Evolutionary conservation across 2,888 invertebrate species (phyloP), one percentile per base, ranked within the genome.

Genomic region (Aplocera efformata): DNA sequence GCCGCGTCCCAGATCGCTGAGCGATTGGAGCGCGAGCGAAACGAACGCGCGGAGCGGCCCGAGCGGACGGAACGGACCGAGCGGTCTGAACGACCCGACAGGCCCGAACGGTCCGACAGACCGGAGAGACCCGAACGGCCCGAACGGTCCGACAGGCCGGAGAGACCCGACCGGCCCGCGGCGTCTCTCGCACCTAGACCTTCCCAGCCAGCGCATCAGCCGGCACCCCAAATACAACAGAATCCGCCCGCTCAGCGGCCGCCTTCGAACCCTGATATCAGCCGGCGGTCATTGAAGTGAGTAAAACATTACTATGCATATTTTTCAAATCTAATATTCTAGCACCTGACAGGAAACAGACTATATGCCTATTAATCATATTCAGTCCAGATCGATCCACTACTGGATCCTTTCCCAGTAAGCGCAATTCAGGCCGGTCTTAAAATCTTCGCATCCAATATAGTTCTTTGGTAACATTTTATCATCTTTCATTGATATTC

Each of bases 241-340:
- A 79, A 58, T 45, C 67, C 53, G 50, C 67, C 60, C 48, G 54
- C 79, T 62, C 80, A 77, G 55, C 76, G 80, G 65, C 78, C 85
- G 60, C 81, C 85, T 54, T 82, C 88, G 64, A 91, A 90, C 70
- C 90, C 91, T 58, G 94, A 94, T 72, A 91, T 95, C 65, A 90
- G 92, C 78, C 91, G 91, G 77, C 90, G 93, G 78, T 92, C 94
- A 60, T 89, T 94, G 60, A 93, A 92, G 93, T 94, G 76, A 81
- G 89, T 83, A 56, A n/a, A 17, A 17, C 13, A 5, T 17, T 17
- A 5, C 13, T 5, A 17, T 17, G 13, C 13, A 17, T 17, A 3
- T 3, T 17, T 2, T 24, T 9, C 7, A 8, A 1, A 10, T 11
- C n/a, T 10, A 1, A 8, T 20, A n/a, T 8, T 7, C 29, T 29